Base-by-base conservation (phyloP, 2,888 invertebrate genomes). In the Lottia gigantea region DNA sequence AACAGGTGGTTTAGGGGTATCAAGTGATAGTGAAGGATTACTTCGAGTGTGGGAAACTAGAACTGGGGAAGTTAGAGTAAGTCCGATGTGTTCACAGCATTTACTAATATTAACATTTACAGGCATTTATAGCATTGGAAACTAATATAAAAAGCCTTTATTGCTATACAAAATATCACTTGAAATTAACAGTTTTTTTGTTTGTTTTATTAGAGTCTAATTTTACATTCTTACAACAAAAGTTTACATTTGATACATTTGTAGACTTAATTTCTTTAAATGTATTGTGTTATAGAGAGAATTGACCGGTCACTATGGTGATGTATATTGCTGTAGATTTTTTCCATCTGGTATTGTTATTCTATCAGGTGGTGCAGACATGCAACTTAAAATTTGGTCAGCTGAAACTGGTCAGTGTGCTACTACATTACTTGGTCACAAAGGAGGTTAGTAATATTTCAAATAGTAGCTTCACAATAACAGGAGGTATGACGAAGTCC, bases 311-410 rank as follows among this genome's bases (percentile, higher is more conserved):
- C 94, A 94, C 87, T 89, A 91, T 40, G 92, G 92, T 65, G 93
- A 93, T 74, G 91, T 92, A 7, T 93, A 93, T 87, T 91, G 90
- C 73, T 92, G 92, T 83, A 89, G 90, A 70, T 93, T 93, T 84
- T 94, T 94, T 80, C 94, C 93, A 45, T 93, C 93, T 19, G 93
- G 93, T 1, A 84, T 92, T 69, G 93, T 93, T 1, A 88, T 92
- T 0, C 84, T 94, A 67, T 91, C 92, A 62, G 92, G 92, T 31
- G 93, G 93, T 14, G 92, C 92, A 47, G 94, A 94, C 88, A 92
- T 92, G 81, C 91, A 91, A 61, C 88, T 92, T 61, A 92, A 92
- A 84, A 91, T 94, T 71, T 94, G 93, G 93, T 92, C 92, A 67
- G 92, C 92, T 0, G 92, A 93, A 79, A 91, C 91, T 45, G 93